Evolutionary conservation across 1,140 invertebrate species (phyloP), one percentile per base, ranked within the genome.

Genomic region (Neomicropteryx cornuta): DNA sequence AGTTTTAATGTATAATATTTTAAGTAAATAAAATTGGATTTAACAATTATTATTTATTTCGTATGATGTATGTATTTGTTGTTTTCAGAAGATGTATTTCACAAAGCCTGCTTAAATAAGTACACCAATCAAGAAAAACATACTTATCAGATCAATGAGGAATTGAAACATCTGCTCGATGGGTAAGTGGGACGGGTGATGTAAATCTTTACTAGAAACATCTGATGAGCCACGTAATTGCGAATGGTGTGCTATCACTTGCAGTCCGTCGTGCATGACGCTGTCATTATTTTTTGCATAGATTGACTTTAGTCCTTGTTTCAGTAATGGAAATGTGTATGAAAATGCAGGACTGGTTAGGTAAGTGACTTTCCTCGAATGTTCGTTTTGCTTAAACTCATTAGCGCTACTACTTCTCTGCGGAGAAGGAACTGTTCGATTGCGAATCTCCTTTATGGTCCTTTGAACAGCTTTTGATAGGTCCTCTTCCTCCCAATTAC

Each of bases 281-380:
- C 63, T 50, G 32, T 82, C 76, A 44, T 81, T 71, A 23, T 50
- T 54, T 20, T 68, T 62, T 33, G 52, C 46, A 46, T 53, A 42
- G 47, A 56, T 58, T 0, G 63, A 63, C 5, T 68, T 52, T 20
- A 87, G 49, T 38, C 81, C 77, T 43, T 73, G 66, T 40, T 77
- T 78, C 3, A 95, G 58, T 38, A 94, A 74, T 4, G 85, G 81
- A 56, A 91, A 94, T 17, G 78, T 70, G 52, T 86, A 93, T 24
- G 83, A 79, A 62, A 94, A 90, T 1, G 79, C 77, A 2, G 86
- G 77, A 1, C 78, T 78, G 3, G 72, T 72, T 24, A 87, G 71
- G 23, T 70, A 47, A 44, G 55, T 56, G n/a, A 51, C 57, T 29
- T 53, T 48, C 39, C 30, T 39, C 13, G 19, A 41, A 19, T 28